These are phyloP conservation scores for Aradophagus sp. DNA, from an alignment of 1,140 invertebrate genomes.

Conservation along the genomic window DNA sequence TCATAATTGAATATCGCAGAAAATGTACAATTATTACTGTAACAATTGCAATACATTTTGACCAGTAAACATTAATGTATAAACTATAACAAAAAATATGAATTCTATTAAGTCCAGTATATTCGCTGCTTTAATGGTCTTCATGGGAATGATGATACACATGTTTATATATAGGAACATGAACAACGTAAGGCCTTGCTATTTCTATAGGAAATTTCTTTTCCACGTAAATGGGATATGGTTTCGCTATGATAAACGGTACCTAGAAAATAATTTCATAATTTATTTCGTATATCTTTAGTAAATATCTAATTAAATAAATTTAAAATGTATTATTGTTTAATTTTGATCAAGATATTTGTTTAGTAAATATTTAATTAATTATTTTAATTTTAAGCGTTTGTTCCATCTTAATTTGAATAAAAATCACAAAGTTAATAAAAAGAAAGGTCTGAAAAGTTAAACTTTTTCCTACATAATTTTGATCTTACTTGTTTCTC, in stretches of 20 bases:
- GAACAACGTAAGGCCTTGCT: conserved; percentile 83
- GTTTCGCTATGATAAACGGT: conserved; percentile 84
- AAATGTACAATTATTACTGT: no score
- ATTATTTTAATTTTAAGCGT: no score
- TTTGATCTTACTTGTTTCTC: conserved; percentile 79
- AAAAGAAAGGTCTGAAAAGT: background rate
- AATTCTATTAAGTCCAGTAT: no score
- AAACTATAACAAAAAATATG: no score
- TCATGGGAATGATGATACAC: conserved; percentile 78
- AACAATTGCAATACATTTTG: background rate
- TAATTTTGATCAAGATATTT: no score
- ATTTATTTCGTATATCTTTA: conserved; percentile 5
- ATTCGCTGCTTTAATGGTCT: conserved; percentile 65
- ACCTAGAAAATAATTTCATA: conserved; percentile 72
- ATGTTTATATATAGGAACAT: conserved; percentile 87
- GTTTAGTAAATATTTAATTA: no score
- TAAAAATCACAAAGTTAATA: background rate
- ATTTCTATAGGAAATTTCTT: conserved; percentile 71
- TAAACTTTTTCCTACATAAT: conserved; percentile 78
- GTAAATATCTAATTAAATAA: background rate
- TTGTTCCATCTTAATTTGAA: no score
- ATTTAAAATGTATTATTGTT: no score
- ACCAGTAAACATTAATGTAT: no score
- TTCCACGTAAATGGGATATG: conserved; percentile 78
- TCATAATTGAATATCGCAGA: no score